These are phyloP conservation scores for Trochalopteron elliotii DNA, from an alignment of 2,113 vertebrate species.

Conservation along the genomic window DNA sequence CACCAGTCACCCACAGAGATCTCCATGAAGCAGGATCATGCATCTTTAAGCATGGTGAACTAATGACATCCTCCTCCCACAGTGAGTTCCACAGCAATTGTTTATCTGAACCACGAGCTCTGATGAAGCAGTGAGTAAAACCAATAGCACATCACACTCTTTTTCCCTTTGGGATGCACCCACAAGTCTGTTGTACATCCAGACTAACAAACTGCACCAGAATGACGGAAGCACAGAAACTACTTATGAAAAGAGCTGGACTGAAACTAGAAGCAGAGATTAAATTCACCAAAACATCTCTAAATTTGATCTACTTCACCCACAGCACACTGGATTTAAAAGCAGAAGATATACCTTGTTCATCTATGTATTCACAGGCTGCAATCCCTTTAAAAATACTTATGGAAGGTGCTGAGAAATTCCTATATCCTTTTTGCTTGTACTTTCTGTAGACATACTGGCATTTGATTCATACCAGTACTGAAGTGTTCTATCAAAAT, in stretches of 20 bases:
- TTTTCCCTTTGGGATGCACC: background rate
- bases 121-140: background rate
- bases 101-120: background rate
- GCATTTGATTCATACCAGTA: background rate
- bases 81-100: background rate
- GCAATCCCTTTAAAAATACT: background rate
- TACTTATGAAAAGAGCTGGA: background rate
- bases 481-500: background rate
- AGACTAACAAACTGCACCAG: background rate
- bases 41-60: conserved; percentile 4
- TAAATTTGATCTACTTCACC: background rate
- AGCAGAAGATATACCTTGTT: background rate
- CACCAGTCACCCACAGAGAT: background rate
- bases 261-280: background rate
- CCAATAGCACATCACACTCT: background rate
- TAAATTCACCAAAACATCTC: background rate
- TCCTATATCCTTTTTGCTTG: background rate
- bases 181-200: background rate
- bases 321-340: background rate
- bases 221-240: background rate
- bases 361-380: background rate
- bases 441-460: background rate
- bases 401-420: background rate
- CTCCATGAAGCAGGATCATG: background rate
- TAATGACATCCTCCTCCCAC: background rate